Conservation (phyloP, 1,140 invertebrate species). For the Telenomus remus region DNA sequence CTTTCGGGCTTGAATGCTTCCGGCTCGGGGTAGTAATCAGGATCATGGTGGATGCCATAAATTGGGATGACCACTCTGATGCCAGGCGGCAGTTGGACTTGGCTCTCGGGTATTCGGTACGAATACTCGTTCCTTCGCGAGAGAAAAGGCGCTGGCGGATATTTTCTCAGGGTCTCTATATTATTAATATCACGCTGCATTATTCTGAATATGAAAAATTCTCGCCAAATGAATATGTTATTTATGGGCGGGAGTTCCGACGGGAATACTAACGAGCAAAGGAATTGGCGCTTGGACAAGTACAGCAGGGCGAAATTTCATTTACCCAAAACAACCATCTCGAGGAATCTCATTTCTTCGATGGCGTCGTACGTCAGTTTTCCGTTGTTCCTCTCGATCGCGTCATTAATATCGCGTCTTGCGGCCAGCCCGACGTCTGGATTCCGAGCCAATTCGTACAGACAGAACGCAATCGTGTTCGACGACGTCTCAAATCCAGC, state of each 20-base stretch:
- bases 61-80: slow-evolving; percentile 77
- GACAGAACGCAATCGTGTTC: slow-evolving; percentile 79
- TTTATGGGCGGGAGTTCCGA: slow-evolving; percentile 11
- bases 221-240: slow-evolving; percentile 37
- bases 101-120: slow-evolving; percentile 67
- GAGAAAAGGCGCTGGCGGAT: slow-evolving; percentile 74
- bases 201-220: slow-evolving; percentile 51
- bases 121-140: slow-evolving; percentile 72
- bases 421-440: slow-evolving; percentile 81
- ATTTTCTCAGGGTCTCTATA: slow-evolving; percentile 76
- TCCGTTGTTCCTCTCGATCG: slow-evolving; percentile 69
- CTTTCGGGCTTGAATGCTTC: slow-evolving; percentile 80
- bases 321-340: slow-evolving; percentile 77
- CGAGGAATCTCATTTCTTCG: slow-evolving; percentile 79
- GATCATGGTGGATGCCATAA: slow-evolving; percentile 81
- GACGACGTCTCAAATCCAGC: slow-evolving; percentile 88
- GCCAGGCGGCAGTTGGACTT: slow-evolving; percentile 68
- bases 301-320: slow-evolving; percentile 17
- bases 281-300: slow-evolving; percentile 13
- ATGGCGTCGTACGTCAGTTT: slow-evolving; percentile 79
- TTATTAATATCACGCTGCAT: slow-evolving; percentile 41
- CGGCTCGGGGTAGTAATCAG: slow-evolving; percentile 80
- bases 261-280: slow-evolving; percentile 21
- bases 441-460: slow-evolving; percentile 82
- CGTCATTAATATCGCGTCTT: slow-evolving; percentile 79